Evolutionary conservation across 2,113 vertebrate species (phyloP), one percentile per base, ranked within the genome.

Genomic region (Misgurnus mizolepis): DNA sequence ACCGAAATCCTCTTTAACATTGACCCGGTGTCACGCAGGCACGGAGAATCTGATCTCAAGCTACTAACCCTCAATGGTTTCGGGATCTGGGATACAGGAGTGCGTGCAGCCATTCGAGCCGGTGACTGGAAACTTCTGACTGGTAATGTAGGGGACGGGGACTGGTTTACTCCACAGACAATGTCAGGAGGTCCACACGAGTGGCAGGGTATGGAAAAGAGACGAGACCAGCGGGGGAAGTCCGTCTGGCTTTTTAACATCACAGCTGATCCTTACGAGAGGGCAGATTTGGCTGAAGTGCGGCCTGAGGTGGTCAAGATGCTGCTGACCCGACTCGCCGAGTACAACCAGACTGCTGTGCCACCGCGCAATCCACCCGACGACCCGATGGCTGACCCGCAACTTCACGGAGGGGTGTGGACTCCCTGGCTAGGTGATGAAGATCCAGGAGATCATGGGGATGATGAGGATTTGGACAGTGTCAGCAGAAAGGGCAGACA

Each of bases 1-100:
- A 90, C 94, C 2, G 96, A 98, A 86, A 97, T 98, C 87, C 88
- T 98, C 56, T 96, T 96, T 89, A 98, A 99, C 89, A 99, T 98
- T 14, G 97, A 99, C 83, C 96, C 96, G 0, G 93, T 97, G 67
- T 99, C 96, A 66, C 95, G 94, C 69, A 93, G 95, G 79, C 95
- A 95, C 4, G 95, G 91, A 60, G 94, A 95, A 80, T 92, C 93
- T 0, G 93, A 93, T 87, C 91, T 93, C 2, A 94, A 94, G 43
- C 94, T 91, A 0, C 88, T 93, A 90, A 89, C 89, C 1, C 93
- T 85, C 41, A 90, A 94, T 0, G 96, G 96, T 78, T 97, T 95
- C 0, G 96, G 96, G 3, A 96, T 97, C 85, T 98, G 97, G 95
- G 95, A 99, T 89, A 99, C 97, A 0, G 95, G 95, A 0, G 92